Base-by-base conservation (phyloP, 2,888 invertebrate genomes). In the Diarsia brunnea region DNA sequence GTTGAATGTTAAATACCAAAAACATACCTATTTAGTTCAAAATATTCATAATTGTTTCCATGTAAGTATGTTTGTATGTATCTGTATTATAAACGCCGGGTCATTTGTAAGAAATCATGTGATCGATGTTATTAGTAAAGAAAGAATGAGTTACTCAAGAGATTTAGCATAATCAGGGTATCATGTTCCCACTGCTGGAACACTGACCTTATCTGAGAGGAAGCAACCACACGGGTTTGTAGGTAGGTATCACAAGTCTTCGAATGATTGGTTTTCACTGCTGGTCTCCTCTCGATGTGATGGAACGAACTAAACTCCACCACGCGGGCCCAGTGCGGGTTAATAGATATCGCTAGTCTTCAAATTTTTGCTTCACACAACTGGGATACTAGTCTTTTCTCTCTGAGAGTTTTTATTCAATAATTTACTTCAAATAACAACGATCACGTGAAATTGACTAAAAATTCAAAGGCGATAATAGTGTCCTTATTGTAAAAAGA, bases 401-500 rank as follows among this genome's bases (percentile, higher is more conserved):
- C n/a, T n/a, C n/a, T n/a, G n/a, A n/a, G n/a, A 12, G 38, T 38
- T 38, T 38, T 38, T 38, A 5, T 38, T 38, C 0, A 38, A 38
- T 38, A 38, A 38, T 38, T 38, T 38, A 4, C 38, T 38, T 38
- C 38, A 38, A 38, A 63, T 63, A 43, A 63, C 14, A 58, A 64
- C 38, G 69, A 24, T 77, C 51, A 71, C 43, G 43, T 69, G 38
- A 21, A 51, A 43, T 73, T 5, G 8, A 75, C 66, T 38, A 53
- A 43, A 24, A 10, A 38, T 27, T 58, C 16, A 4, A 27, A 69
- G 24, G 71, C 49, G 60, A 51, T 67, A 68, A 72, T 67, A 51
- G 80, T 82, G 73, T 69, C 79, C 69, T 80, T 80, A 85, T 77
- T 87, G 85, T 86, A 87, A 72, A 88, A 86, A 85, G 61, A 87